phyloP scores from a whole-genome alignment of 2,113 vertebrate species.

The Fukomys damarensis region DNA sequence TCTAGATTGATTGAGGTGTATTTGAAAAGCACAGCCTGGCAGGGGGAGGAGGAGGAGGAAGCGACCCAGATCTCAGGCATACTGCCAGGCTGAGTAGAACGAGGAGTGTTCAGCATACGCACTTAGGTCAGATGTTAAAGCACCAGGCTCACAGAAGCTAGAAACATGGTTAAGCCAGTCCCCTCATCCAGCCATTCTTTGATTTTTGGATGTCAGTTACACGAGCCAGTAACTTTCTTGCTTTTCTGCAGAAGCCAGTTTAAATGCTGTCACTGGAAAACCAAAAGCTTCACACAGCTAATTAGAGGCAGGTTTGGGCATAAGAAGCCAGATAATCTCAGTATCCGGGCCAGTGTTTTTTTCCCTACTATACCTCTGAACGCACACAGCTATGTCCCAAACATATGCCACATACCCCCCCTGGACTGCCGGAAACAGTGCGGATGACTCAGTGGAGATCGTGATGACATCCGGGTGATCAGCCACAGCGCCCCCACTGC shows the following conservation, averaged over 20 bases:
- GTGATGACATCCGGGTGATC: fast-evolving
- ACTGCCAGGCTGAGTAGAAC: background rate
- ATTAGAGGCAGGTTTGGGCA: background rate
- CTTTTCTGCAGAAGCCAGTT: background rate
- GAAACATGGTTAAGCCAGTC: background rate
- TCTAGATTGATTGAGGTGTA: background rate
- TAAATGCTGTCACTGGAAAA: background rate
- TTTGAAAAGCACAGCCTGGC: background rate
- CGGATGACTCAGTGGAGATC: background rate
- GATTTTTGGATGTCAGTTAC: background rate
- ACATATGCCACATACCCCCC: background rate
- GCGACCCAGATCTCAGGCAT: background rate
- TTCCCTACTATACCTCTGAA: background rate
- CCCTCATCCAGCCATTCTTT: background rate
- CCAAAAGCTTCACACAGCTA: background rate
- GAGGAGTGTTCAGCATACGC: background rate
- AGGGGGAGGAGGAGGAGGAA: background rate
- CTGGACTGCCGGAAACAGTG: background rate
- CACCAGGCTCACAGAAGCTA: background rate
- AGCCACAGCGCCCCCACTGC: background rate
- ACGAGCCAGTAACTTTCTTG: background rate
- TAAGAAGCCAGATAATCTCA: background rate
- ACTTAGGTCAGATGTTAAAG: background rate
- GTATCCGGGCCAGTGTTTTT: background rate
- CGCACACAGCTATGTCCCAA: background rate